These are phyloP conservation scores for Sus scrofa DNA, from an alignment of 2,113 vertebrate species.

Conservation along the genomic window DNA sequence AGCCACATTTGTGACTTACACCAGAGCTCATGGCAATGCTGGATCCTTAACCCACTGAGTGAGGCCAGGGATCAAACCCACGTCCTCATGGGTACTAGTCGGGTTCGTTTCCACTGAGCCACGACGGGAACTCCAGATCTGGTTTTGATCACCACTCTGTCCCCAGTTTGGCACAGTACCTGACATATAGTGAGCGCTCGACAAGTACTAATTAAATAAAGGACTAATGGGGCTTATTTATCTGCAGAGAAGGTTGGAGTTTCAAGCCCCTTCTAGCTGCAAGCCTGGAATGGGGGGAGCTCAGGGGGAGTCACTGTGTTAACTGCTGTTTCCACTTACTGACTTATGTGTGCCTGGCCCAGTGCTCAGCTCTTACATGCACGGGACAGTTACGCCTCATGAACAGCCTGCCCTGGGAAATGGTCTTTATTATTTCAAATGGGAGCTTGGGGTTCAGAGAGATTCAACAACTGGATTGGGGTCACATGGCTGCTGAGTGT, in stretches of 20 bases:
- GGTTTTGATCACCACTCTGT: neutral
- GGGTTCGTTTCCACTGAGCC: no score
- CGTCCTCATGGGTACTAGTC: no score
- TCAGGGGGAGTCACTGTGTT: neutral
- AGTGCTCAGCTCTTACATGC: neutral
- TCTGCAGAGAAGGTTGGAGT: neutral
- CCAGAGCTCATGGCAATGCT: no score
- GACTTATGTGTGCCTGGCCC: neutral
- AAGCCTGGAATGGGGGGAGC: rapidly evolving
- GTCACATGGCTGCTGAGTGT: neutral
- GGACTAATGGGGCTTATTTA: neutral
- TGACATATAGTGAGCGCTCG: neutral
- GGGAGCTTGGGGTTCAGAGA: neutral
- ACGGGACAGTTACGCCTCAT: neutral
- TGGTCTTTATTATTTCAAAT: neutral
- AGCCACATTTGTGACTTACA: no score
- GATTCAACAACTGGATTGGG: neutral
- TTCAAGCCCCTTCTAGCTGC: rapidly evolving
- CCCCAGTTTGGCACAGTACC: neutral
- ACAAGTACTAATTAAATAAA: neutral
- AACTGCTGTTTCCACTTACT: no score
- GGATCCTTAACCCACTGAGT: no score
- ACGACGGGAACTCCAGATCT: neutral
- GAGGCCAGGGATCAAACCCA: no score
- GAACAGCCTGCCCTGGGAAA: neutral